Base-by-base conservation (phyloP, 2,113 vertebrate species). In the Bubalus kerabau region DNA sequence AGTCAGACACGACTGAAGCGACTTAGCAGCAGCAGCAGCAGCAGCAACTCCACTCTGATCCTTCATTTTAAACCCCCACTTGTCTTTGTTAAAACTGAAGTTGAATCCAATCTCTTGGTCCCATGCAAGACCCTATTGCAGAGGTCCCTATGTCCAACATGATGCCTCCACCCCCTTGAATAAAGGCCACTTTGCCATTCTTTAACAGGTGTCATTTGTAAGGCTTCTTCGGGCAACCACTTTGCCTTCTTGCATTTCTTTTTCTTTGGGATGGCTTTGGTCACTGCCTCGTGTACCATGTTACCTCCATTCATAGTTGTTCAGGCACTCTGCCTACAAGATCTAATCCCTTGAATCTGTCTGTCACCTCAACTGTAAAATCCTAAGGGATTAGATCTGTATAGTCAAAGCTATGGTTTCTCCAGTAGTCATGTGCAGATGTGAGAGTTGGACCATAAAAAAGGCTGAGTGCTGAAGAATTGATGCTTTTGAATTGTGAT, bases 1-100 rank as follows among this genome's bases (percentile, higher is more conserved):
- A 46, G 43, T 46, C 6, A 6, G 6, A 46, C 6, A 46, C 43
- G 43, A 46, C 1, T 46, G 43, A 46, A 46, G 1, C 0, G 1
- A 46, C 43, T 46, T 46, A 46, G 43, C 43, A 46, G 43, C 43
- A 40, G 40, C 40, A 46, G 43, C 43, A 46, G 43, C 43, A 40
- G 40, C 40, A 40, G 40, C 40, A 14, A 76, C 46, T 23, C 19
- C 14, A 19, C 62, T 7, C 19, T 43, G 13, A 36, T 52, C 46
- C 67, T 90, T 85, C 64, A 32, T n/a, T 62, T 40, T 78, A 78
- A 50, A 95, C n/a, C 15, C n/a, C 30, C 48, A 36, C 8, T 46
- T 86, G 23, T 30, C 48, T 28, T 36, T 46, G 10, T 26, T 85
- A 30, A 43, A 86, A 23, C 2, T 30, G 26, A 19, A 74, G 26